Conservation (phyloP, 2,797 vertebrate species). For the Hafferia zeledoni region DNA sequence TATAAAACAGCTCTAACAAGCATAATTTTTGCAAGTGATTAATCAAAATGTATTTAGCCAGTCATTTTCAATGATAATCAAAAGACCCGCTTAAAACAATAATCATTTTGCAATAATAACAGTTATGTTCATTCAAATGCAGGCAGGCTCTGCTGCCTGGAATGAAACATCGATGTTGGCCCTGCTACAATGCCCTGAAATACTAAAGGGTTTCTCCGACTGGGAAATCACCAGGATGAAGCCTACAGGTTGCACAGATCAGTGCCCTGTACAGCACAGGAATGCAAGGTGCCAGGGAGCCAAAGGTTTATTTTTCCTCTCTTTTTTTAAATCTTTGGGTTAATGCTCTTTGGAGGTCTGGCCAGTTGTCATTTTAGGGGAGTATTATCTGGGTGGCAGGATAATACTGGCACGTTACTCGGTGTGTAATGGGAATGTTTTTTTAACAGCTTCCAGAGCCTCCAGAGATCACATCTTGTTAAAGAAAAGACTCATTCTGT, state of each 20-base stretch:
- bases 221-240: conserved; percentile 18
- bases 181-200: background rate
- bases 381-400: conserved; percentile 1
- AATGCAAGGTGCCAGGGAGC: background rate
- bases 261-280: background rate
- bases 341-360: conserved; percentile 41
- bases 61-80: conserved; percentile 78
- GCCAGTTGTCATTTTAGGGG: conserved; percentile 44
- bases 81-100: conserved; percentile 77
- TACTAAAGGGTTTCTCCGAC: background rate
- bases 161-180: background rate
- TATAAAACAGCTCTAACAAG: conserved; percentile 80
- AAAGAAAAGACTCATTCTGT: background rate
- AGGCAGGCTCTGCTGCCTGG: conserved; percentile 48
- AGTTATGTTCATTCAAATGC: conserved; percentile 58
- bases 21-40: conserved; percentile 78
- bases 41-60: conserved; percentile 80
- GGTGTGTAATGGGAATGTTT: conserved; percentile 27
- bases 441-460: conserved; percentile 24
- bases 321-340: background rate
- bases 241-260: conserved; percentile 27
- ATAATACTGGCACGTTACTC: background rate
- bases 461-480: conserved; percentile 9
- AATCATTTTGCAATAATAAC: conserved; percentile 74
- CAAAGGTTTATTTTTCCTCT: background rate